Evolutionary conservation across 2,113 vertebrate genomes (phyloP).

Genomic region (Hippocampus comes): DNA sequence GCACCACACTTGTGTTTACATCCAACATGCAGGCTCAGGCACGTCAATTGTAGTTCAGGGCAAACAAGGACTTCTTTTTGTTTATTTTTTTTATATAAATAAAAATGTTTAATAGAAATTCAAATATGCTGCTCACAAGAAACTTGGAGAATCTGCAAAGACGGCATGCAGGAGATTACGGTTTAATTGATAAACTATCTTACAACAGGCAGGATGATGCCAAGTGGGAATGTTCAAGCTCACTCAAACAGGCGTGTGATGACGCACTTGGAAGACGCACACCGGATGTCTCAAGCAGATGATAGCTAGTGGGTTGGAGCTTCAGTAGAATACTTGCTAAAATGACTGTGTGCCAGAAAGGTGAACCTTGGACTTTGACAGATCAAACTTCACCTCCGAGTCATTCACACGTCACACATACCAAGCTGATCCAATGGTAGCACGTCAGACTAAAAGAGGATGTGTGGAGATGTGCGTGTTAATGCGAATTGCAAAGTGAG

Average conservation of each 20-base stretch:
- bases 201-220: conserved; percentile 7
- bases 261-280: conserved; percentile 13
- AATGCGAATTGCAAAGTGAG: neutral
- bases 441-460: neutral
- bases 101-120: neutral
- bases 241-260: conserved; percentile 34
- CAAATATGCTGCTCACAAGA: conserved; percentile 9
- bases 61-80: neutral
- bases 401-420: neutral
- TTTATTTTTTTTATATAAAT: neutral
- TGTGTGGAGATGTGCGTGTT: neutral
- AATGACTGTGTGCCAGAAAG: neutral
- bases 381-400: neutral
- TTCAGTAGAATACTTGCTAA: neutral
- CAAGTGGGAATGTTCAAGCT: conserved; percentile 9
- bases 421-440: neutral
- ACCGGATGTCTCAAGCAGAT: neutral
- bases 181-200: neutral
- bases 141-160: neutral
- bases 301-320: neutral
- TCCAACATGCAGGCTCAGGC: conserved; percentile 22
- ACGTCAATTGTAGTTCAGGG: neutral
- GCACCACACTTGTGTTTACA: conserved; percentile 12
- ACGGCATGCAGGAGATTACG: neutral
- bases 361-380: neutral